phyloP scores from a whole-genome alignment of 2,113 vertebrate species.

The Pedionomus torquatus region DNA sequence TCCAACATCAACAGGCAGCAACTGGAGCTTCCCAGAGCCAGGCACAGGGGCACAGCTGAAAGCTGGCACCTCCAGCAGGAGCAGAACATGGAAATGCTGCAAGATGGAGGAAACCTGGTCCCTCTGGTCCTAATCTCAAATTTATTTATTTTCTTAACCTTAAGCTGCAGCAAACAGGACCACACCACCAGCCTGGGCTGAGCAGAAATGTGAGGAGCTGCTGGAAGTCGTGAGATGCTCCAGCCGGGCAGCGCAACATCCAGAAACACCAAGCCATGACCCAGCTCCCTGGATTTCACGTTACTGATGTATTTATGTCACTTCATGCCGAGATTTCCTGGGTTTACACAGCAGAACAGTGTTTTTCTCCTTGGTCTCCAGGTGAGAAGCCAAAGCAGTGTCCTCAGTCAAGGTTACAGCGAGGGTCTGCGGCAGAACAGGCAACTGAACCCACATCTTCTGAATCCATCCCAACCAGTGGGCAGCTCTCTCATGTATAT shows the following conservation, averaged over 20 bases:
- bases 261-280: neutral
- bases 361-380: neutral
- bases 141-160: rapidly evolving
- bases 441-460: neutral
- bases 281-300: neutral
- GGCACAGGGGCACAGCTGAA: rapidly evolving
- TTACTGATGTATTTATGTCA: neutral
- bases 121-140: neutral
- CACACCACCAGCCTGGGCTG: neutral
- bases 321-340: neutral
- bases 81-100: rapidly evolving
- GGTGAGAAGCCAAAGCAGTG: neutral
- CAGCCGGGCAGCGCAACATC: rapidly evolving
- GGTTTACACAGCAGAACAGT: neutral
- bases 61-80: neutral
- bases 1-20: neutral
- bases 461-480: neutral
- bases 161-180: neutral
- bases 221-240: neutral
- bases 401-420: neutral
- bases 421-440: neutral
- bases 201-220: neutral
- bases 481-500: neutral
- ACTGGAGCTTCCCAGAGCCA: neutral
- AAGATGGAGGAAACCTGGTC: neutral